These are phyloP conservation scores for Cataglyphis hispanica DNA, from an alignment of 1,140 invertebrate species.

Conservation along the genomic window DNA sequence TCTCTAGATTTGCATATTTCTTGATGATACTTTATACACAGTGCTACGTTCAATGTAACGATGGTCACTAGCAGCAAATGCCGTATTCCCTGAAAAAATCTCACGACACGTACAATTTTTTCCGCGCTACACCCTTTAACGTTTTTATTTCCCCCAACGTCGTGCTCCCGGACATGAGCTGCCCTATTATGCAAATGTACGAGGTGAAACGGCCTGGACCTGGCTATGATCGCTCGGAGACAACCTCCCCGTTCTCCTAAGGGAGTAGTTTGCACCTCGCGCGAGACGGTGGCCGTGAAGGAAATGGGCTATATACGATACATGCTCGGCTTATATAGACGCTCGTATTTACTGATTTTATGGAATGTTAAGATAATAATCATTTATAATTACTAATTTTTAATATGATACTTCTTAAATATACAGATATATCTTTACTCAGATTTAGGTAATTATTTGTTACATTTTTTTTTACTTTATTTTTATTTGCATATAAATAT, in stretches of 20 bases:
- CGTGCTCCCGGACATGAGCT: conserved; percentile 72
- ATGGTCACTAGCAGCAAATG: conserved; percentile 12
- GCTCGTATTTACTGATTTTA: conserved; percentile 40
- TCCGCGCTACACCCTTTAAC: conserved; percentile 70
- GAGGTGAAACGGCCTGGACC: conserved; percentile 76
- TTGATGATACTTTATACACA: neutral
- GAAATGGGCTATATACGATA: conserved; percentile 52
- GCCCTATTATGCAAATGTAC: conserved; percentile 81
- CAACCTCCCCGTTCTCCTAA: conserved; percentile 65
- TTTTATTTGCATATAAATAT: neutral
- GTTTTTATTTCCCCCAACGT: conserved; percentile 74
- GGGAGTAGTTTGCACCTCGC: conserved; percentile 68
- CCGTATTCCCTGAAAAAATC: conserved; percentile 62
- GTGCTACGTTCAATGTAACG: neutral
- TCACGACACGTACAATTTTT: conserved; percentile 69
- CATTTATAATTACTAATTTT: conserved; percentile 28
- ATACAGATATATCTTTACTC: neutral
- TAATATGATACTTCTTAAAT: neutral
- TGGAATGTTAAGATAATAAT: conserved; percentile 1
- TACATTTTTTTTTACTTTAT: neutral
- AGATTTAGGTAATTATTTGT: neutral
- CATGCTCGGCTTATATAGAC: conserved; percentile 31
- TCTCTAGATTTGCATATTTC: conserved; percentile 44
- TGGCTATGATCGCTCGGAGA: conserved; percentile 77
- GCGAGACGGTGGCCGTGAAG: conserved; percentile 30